phyloP scores from a whole-genome alignment of 2,888 invertebrate species.

The Parnassius glacialis region DNA sequence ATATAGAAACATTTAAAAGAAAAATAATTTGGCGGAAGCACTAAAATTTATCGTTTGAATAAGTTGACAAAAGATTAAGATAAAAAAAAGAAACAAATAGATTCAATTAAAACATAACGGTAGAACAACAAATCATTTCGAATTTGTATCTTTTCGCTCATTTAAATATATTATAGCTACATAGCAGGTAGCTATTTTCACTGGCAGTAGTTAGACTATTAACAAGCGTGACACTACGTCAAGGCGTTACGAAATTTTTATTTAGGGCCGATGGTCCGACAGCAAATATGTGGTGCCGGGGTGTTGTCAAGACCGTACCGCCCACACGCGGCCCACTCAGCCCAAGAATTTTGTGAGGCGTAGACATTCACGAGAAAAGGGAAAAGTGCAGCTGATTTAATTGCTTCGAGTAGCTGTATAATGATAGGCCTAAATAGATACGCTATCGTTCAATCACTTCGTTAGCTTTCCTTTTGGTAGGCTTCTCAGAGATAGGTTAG shows the following conservation, averaged over 20 bases:
- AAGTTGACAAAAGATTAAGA: too few relatives aligned
- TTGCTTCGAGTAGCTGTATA: conserved; percentile 26
- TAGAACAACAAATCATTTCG: too few relatives aligned
- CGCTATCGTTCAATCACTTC: conserved; percentile 13
- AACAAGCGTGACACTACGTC: conserved; percentile 11
- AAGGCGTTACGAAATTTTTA: conserved; percentile 23
- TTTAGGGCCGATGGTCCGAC: conserved; percentile 32
- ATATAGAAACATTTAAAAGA: too few relatives aligned
- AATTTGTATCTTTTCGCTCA: too few relatives aligned
- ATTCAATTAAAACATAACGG: too few relatives aligned
- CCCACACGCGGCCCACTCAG: conserved; percentile 41
- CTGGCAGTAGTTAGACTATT: neutral
- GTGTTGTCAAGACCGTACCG: conserved; percentile 40
- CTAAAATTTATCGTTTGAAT: too few relatives aligned
- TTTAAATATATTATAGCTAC: too few relatives aligned
- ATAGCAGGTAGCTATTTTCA: too few relatives aligned
- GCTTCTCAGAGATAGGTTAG: neutral
- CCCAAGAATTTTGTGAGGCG: conserved; percentile 30
- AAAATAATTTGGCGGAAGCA: too few relatives aligned
- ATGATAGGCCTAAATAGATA: conserved; percentile 14
- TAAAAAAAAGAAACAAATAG: too few relatives aligned
- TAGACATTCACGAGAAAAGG: conserved; percentile 30
- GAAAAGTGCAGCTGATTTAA: conserved; percentile 36
- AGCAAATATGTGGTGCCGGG: conserved; percentile 31
- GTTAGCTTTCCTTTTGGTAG: conserved; percentile 11